Evolutionary conservation across 1,140 invertebrate species (phyloP), one percentile per base, ranked within the genome.

Genomic region (Meloidogyne chitwoodi): DNA sequence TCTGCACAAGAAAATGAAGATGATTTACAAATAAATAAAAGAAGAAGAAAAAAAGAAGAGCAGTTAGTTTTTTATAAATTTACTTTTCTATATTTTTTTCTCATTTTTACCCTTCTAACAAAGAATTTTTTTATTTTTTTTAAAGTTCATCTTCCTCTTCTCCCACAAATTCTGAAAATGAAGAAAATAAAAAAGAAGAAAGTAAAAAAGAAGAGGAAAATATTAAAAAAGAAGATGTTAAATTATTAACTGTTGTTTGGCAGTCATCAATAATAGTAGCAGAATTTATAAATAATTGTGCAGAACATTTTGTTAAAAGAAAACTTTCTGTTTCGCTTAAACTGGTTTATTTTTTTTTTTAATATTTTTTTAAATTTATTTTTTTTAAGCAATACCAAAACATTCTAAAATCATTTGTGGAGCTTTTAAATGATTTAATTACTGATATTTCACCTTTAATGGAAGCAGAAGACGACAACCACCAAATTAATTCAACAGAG

Each of bases 381-480:
- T 29, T 26, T 1, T 76, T 75, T 67, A 24, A 75, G 74, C 74
- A 75, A 61, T 75, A 66, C 22, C 74, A 75, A 67, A 74, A 61
- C 34, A 26, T 75, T 64, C 22, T 75, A 5, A 67, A 75, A 74
- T 61, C 72, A 19, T 75, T 75, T 26, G 26, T 75, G 1, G 74
- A 75, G 14, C 31, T 74, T 1, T 41, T 75, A 34, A 75, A 75
- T n/a, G 69, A 75, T 38, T 68, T 75, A 56, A 19, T 75, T 48
- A 29, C 34, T 12, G 6, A 38, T 26, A 62, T 75, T 19, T n/a
- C 27, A 10, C 22, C 74, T 5, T 16, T 31, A n/a, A 74, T 75
- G 31, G 22, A 22, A 12, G 56, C 19, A 68, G 26, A 44, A 19
- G 48, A 56, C 5, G n/a, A n/a, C n/a, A n/a, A n/a, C n/a, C n/a